Percentiles rank a stretch among this genome's conserved stretches.
These are phyloP conservation scores for Eulacestoma nigropectus DNA, from an alignment of 2,113 vertebrate genomes.

Conservation along the genomic window DNA sequence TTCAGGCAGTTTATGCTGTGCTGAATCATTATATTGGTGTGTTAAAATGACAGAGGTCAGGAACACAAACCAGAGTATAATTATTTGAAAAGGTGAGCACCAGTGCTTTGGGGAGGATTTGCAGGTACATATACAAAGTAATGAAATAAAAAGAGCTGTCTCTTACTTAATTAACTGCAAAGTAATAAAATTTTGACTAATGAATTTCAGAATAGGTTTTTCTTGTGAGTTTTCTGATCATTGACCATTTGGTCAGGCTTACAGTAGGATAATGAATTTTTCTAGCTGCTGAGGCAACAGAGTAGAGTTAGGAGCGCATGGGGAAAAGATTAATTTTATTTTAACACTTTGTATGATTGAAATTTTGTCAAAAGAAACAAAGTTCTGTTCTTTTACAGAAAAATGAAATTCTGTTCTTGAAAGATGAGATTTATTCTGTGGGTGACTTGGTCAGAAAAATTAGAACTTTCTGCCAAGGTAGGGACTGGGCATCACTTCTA, in stretches of 20 bases:
- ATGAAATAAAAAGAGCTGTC: neutral
- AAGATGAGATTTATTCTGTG: neutral
- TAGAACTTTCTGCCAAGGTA: neutral
- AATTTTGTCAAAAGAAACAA: neutral
- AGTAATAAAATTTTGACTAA: neutral
- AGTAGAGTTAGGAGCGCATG: neutral
- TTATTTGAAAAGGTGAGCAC: neutral
- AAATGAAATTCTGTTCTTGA: neutral
- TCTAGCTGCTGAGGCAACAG: neutral
- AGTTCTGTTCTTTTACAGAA: neutral
- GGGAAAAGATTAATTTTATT: neutral
- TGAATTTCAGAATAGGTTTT: neutral
- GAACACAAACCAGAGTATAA: neutral
- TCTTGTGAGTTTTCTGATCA: neutral
- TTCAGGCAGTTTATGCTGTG: neutral
- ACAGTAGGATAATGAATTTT: neutral
- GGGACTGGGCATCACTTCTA: neutral
- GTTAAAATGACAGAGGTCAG: neutral
- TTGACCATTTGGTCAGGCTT: neutral
- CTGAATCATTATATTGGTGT: neutral
- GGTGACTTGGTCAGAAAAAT: neutral
- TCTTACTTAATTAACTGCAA: neutral
- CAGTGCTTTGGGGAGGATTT: neutral
- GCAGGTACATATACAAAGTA: neutral
- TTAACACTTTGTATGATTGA: neutral